phyloP scores from a whole-genome alignment of 2,113 vertebrate genomes.

The Cricetomys ansorgei region DNA sequence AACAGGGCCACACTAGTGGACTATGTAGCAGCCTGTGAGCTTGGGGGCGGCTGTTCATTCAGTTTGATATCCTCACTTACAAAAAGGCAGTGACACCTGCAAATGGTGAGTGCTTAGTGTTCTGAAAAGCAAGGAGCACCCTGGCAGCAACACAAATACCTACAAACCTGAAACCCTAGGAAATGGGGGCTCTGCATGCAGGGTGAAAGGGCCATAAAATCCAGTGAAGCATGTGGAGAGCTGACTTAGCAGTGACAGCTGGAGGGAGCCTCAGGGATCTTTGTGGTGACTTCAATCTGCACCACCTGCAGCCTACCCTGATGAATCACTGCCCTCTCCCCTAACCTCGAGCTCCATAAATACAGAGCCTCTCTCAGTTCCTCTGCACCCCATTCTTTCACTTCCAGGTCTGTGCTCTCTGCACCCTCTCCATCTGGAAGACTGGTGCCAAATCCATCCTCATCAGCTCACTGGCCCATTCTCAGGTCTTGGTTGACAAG shows the following conservation, averaged over 20 bases:
- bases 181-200: rapidly evolving
- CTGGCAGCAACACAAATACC: not conserved
- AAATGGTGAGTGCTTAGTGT: not conserved
- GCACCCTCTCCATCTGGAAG: not conserved
- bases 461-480: not conserved
- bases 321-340: not conserved
- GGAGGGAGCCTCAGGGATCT: not conserved
- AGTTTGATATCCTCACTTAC: not conserved
- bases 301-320: not conserved
- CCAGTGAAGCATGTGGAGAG: not conserved
- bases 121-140: not conserved
- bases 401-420: slow-evolving; percentile 62
- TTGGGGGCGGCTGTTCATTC: not conserved
- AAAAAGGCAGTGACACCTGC: not conserved
- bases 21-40: not conserved
- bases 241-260: not conserved
- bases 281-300: not conserved
- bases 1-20: not conserved
- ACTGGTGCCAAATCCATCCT: not conserved
- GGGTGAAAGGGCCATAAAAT: not conserved
- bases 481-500: not conserved
- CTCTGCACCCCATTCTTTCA: slow-evolving; percentile 6
- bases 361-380: slow-evolving; percentile 34
- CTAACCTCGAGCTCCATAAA: not conserved
- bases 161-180: not conserved